Percentiles rank a stretch among this genome's conserved stretches.
Evolutionary conservation across 2,797 vertebrate genomes (phyloP).

Genomic region (Enteromius paludinosus): DNA sequence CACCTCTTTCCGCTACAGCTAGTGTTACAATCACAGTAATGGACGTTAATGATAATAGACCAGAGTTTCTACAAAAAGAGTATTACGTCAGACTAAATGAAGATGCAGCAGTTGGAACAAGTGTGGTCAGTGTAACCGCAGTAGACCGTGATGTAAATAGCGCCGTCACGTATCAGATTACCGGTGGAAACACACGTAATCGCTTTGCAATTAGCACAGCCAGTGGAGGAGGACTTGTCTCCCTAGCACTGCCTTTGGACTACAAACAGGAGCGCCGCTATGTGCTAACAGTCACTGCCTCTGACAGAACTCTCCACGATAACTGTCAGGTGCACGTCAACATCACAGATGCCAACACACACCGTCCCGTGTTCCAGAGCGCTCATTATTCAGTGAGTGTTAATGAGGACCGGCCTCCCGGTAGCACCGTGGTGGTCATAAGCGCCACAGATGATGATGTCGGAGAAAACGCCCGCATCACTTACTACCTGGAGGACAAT

Average conservation of each 20-base stretch:
- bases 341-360: constrained; percentile 97
- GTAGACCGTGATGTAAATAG: constrained; percentile 96
- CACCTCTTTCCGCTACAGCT: constrained; percentile 90
- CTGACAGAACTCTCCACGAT: constrained; percentile 94
- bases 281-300: constrained; percentile 93
- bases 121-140: constrained; percentile 90
- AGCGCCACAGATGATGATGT: constrained; percentile 96
- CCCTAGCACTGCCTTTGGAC: constrained; percentile 92
- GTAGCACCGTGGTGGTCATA: constrained; percentile 95
- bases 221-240: constrained; percentile 88
- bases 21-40: constrained; percentile 95
- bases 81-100: constrained; percentile 94
- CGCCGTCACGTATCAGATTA: constrained; percentile 96
- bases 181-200: constrained; percentile 95
- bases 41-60: constrained; percentile 97
- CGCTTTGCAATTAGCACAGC: constrained; percentile 97
- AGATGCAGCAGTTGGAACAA: constrained; percentile 92
- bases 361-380: constrained; percentile 95
- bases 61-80: constrained; percentile 94
- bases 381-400: constrained; percentile 96
- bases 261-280: constrained; percentile 98
- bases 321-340: constrained; percentile 96
- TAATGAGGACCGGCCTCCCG: constrained; percentile 91
- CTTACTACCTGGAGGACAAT: constrained; percentile 93
- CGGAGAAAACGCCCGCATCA: constrained; percentile 95